Evolutionary conservation across 2,888 invertebrate species (phyloP).

Genomic region (Trachelus stipa): DNA sequence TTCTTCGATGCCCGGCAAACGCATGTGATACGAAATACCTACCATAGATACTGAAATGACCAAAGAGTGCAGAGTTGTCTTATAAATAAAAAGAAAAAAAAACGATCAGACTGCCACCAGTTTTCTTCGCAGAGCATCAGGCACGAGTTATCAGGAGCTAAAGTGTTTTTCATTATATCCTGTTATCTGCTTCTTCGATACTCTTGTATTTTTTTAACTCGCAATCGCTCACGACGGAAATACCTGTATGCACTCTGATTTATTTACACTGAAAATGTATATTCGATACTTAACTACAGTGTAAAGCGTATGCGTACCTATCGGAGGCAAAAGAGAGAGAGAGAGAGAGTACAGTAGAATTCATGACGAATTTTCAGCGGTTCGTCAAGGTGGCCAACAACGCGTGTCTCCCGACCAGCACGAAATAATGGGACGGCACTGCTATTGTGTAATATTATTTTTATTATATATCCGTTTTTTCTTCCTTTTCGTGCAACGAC

Average conservation of each 20-base stretch:
- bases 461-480: not conserved
- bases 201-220: not conserved
- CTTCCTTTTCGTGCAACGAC: not conserved
- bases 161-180: not conserved
- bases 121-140: not conserved
- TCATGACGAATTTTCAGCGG: not conserved
- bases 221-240: not conserved
- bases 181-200: not conserved
- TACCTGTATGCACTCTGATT: not conserved
- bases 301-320: not conserved
- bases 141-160: not conserved
- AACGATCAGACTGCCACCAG: not conserved
- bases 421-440: not conserved
- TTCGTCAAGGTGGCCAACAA: not conserved
- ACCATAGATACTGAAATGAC: not conserved
- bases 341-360: not conserved
- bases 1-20: not conserved
- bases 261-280: not conserved
- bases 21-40: not conserved
- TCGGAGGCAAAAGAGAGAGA: no score
- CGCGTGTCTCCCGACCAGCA: not conserved
- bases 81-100: not conserved
- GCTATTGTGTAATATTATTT: not conserved
- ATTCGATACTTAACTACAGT: not conserved
- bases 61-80: not conserved